Evolutionary conservation across 2,888 invertebrate species (phyloP).

Genomic region (Polydrusus pterygomalis): DNA sequence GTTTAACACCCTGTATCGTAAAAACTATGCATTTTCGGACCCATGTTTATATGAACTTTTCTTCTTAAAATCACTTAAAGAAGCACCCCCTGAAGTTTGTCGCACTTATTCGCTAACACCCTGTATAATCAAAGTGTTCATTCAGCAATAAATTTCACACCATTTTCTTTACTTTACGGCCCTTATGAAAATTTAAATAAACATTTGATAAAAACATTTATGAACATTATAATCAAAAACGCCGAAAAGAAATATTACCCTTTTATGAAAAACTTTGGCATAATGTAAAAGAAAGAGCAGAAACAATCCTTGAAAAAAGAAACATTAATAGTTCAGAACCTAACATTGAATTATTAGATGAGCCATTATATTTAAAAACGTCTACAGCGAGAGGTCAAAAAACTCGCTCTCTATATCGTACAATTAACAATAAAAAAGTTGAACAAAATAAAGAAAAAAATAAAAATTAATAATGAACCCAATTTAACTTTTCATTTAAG

Average conservation of each 20-base stretch:
- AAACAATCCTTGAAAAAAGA: too few species aligned
- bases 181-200: slow-evolving; percentile 45
- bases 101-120: too few species aligned
- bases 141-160: slow-evolving; percentile 35
- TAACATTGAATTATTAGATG: background rate
- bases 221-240: slow-evolving; percentile 33
- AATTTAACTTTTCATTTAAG: too few species aligned
- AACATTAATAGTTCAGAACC: slow-evolving; percentile 4
- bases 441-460: slow-evolving; percentile 14
- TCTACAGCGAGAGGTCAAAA: slow-evolving; percentile 8
- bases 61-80: too few species aligned
- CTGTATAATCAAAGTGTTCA: too few species aligned
- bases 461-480: slow-evolving; percentile 13
- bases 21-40: too few species aligned
- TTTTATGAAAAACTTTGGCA: slow-evolving; percentile 28
- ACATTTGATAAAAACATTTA: slow-evolving; percentile 33
- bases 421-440: slow-evolving; percentile 1
- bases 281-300: slow-evolving; percentile 13
- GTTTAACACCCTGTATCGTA: too few species aligned
- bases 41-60: too few species aligned
- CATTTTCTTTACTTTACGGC: slow-evolving; percentile 42
- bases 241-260: slow-evolving; percentile 37
- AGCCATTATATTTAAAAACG: slow-evolving; percentile 16
- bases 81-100: too few species aligned
- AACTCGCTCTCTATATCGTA: slow-evolving; percentile 9